Percentiles rank a stretch among this genome's conserved stretches.
Evolutionary conservation across 2,888 invertebrate genomes (phyloP).

Genomic region (Scaeva pyrastri): DNA sequence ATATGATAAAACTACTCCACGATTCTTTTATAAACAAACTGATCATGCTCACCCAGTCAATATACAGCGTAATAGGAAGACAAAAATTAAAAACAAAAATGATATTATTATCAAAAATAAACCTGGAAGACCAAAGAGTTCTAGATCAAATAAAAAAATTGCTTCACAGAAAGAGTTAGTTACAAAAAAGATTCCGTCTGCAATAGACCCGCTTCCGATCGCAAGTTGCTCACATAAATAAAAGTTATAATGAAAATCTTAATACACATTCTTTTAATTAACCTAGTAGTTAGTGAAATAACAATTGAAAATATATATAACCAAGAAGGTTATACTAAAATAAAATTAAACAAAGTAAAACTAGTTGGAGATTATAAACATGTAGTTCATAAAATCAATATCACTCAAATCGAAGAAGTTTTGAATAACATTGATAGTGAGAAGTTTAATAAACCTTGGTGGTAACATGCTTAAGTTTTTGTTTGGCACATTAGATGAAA

Average conservation of each 20-base stretch:
- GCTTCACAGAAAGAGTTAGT: neutral
- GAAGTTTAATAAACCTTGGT: slow-evolving; percentile 10
- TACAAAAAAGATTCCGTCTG: neutral
- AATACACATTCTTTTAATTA: neutral
- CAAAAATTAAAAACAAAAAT: neutral
- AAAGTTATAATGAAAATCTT: neutral
- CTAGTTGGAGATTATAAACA: neutral
- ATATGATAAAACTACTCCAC: slow-evolving; percentile 11
- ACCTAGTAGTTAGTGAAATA: neutral
- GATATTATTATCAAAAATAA: neutral
- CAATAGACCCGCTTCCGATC: neutral
- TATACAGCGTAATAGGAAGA: slow-evolving; percentile 5
- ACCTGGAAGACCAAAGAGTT: neutral
- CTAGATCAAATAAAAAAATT: neutral
- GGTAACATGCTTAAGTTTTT: neutral
- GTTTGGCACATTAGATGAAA: slow-evolving; percentile 7
- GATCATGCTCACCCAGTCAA: neutral
- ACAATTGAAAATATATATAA: neutral
- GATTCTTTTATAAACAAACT: slow-evolving; percentile 11
- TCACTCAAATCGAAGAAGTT: neutral
- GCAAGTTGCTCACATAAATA: neutral
- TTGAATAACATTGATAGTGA: neutral
- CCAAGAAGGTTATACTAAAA: too few relatives aligned
- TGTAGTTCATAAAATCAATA: neutral
- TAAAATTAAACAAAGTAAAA: neutral